Percentiles rank a stretch among this genome's conserved stretches.
These are phyloP conservation scores for Drosophila suzukii DNA, from an alignment of 1,140 invertebrate genomes.

Conservation along the genomic window DNA sequence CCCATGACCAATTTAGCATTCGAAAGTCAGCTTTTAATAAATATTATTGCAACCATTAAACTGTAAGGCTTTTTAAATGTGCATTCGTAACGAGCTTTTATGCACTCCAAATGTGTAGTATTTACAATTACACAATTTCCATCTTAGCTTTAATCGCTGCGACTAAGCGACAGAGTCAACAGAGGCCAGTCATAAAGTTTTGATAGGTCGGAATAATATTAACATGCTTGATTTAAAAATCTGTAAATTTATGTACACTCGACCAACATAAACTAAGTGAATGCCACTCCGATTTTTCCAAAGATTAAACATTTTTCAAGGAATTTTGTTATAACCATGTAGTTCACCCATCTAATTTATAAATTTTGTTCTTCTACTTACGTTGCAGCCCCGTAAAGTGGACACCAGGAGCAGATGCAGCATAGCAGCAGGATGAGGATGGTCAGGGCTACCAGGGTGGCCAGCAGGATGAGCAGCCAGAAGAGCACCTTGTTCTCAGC, in stretches of 20 bases:
- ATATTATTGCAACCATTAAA: slow-evolving; percentile 9
- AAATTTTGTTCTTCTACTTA: slow-evolving; percentile 70
- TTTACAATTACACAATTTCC: slow-evolving; percentile 13
- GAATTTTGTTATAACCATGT: background rate
- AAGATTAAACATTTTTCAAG: background rate
- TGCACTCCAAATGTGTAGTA: slow-evolving; percentile 6
- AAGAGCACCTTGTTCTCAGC: slow-evolving; percentile 89
- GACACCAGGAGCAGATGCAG: slow-evolving; percentile 92
- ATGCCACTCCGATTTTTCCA: background rate
- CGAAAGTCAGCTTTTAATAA: slow-evolving; percentile 15
- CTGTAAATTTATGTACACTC: background rate
- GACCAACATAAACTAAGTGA: too few relatives aligned
- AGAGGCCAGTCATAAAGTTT: slow-evolving; percentile 25
- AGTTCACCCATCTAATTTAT: background rate
- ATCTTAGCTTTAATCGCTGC: slow-evolving; percentile 17
- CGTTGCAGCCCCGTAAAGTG: slow-evolving; percentile 91
- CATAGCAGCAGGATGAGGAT: slow-evolving; percentile 90
- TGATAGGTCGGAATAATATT: background rate
- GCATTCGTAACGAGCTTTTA: slow-evolving; percentile 10
- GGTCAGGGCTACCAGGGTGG: slow-evolving; percentile 89
- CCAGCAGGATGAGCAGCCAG: slow-evolving; percentile 91
- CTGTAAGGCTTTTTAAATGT: slow-evolving; percentile 9
- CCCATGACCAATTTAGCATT: slow-evolving; percentile 10
- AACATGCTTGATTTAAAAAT: background rate
- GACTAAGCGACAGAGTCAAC: slow-evolving; percentile 56